Evolutionary conservation across 2,113 vertebrate species (phyloP).

Genomic region (Lagopus muta): DNA sequence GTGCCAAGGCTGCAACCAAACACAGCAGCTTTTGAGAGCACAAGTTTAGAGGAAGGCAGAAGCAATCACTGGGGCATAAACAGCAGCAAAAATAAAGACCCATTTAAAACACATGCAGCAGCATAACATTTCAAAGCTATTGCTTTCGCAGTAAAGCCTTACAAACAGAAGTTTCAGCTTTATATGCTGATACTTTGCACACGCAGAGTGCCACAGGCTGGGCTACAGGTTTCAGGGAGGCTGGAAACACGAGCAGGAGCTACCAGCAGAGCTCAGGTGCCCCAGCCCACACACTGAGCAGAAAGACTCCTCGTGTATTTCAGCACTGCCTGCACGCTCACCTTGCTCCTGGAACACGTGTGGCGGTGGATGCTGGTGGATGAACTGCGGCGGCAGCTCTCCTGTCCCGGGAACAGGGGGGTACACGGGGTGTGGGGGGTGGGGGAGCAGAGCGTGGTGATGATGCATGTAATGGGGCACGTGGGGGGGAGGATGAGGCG

Average conservation of each 20-base stretch:
- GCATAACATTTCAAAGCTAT: not conserved
- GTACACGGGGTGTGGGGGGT: conserved; percentile 73
- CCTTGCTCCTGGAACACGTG: conserved; percentile 82
- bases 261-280: not conserved
- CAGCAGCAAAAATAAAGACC: not conserved
- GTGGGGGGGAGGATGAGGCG: conserved; percentile 66
- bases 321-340: not conserved
- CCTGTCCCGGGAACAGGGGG: conserved; percentile 69
- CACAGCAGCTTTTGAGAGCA: not conserved
- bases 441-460: conserved; percentile 73
- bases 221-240: not conserved
- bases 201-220: fast-evolving
- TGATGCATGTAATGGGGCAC: conserved; percentile 75
- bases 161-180: not conserved
- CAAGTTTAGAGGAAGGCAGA: not conserved
- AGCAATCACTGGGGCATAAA: not conserved
- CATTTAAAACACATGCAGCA: fast-evolving
- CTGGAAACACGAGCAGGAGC: not conserved
- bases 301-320: not conserved
- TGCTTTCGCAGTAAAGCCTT: not conserved
- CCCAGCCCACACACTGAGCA: fast-evolving
- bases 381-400: conserved; percentile 76
- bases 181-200: fast-evolving
- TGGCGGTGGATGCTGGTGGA: conserved; percentile 76
- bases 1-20: not conserved